phyloP scores from a whole-genome alignment of 2,113 vertebrate genomes.

The Alethe diademata region DNA sequence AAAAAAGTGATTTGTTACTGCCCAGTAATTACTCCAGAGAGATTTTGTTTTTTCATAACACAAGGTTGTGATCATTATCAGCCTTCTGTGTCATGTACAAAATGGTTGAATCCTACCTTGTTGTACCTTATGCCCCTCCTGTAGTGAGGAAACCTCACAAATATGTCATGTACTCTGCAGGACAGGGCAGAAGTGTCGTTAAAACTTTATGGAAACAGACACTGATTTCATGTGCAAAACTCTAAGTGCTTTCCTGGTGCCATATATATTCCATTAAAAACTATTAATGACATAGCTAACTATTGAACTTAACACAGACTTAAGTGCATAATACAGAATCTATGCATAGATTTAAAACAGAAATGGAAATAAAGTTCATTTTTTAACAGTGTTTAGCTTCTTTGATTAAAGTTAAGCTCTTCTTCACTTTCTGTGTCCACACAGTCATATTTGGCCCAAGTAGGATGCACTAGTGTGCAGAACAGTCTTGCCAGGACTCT shows the following conservation, averaged over 20 bases:
- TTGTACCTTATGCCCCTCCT: not conserved
- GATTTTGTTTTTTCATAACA: not conserved
- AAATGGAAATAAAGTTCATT: not conserved
- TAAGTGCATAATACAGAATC: not conserved
- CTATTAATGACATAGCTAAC: not conserved
- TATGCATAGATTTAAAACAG: not conserved
- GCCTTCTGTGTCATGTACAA: not conserved
- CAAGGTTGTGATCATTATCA: not conserved
- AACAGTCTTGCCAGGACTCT: not conserved
- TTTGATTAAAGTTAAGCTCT: not conserved
- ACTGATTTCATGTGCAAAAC: not conserved
- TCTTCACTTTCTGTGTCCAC: not conserved
- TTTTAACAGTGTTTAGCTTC: not conserved
- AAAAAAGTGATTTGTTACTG: not conserved
- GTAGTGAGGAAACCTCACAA: not conserved
- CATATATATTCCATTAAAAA: slow-evolving; percentile 6
- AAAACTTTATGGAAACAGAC: not conserved
- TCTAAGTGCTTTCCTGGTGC: not conserved
- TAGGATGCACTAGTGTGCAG: not conserved
- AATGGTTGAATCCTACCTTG: not conserved
- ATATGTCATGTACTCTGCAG: not conserved
- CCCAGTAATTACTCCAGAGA: not conserved
- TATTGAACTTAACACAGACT: not conserved
- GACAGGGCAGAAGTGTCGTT: not conserved
- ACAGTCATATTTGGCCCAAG: not conserved